Conservation (phyloP, 2,888 invertebrate genomes). For the Brenthis daphne region DNA sequence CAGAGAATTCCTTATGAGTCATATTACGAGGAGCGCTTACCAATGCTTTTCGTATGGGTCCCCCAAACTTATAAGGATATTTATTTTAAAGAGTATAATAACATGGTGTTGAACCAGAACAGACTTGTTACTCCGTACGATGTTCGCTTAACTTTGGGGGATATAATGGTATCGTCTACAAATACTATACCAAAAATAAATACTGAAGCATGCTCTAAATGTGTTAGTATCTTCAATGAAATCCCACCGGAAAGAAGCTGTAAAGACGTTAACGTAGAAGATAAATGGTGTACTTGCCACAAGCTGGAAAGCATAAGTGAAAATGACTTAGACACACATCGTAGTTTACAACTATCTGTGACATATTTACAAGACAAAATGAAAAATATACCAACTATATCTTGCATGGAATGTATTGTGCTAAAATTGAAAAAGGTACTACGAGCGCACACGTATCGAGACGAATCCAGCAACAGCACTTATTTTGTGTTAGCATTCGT, state of each 20-base stretch:
- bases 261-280: constrained; percentile 83
- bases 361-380: constrained; percentile 49
- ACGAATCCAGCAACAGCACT: constrained; percentile 51
- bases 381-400: constrained; percentile 48
- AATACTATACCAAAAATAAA: constrained; percentile 45
- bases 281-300: constrained; percentile 90
- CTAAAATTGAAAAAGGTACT: constrained; percentile 75
- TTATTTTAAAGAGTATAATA: constrained; percentile 79
- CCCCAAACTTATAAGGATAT: constrained; percentile 83
- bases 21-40: constrained; percentile 89
- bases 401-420: constrained; percentile 71
- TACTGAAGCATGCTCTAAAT: constrained; percentile 83
- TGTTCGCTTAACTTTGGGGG: constrained; percentile 85
- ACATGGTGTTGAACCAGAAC: constrained; percentile 83
- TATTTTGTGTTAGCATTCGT: constrained; percentile 84
- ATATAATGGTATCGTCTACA: constrained; percentile 80
- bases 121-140: constrained; percentile 89
- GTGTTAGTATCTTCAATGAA: constrained; percentile 83
- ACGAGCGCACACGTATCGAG: constrained; percentile 60
- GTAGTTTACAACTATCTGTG: constrained; percentile 67
- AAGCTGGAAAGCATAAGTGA: constrained; percentile 65
- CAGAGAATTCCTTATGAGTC: constrained; percentile 86
- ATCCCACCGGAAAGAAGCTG: constrained; percentile 84
- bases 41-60: constrained; percentile 87
- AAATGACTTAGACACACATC: constrained; percentile 62